Percentiles rank a stretch among this genome's conserved stretches.
These are phyloP conservation scores for Empis livida DNA, from an alignment of 2,888 invertebrate genomes.

Conservation along the genomic window DNA sequence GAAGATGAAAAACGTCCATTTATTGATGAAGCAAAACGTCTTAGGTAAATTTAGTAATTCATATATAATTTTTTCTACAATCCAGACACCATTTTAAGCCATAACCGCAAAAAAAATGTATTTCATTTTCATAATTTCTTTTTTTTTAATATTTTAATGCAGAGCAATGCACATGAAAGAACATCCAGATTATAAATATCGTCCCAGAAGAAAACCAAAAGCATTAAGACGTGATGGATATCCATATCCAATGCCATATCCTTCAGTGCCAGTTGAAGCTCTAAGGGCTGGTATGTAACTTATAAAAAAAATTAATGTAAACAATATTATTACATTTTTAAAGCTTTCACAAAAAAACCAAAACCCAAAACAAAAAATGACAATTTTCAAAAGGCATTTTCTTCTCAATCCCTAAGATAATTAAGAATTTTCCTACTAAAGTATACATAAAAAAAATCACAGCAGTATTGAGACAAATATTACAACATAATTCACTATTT, in stretches of 20 bases:
- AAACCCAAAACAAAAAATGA: too few species aligned
- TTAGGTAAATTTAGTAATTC: slow-evolving; percentile 34
- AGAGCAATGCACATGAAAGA: slow-evolving; percentile 92
- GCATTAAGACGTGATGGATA: slow-evolving; percentile 80
- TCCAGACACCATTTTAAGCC: too few species aligned
- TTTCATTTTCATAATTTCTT: not conserved
- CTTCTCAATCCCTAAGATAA: too few species aligned
- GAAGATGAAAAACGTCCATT: slow-evolving; percentile 94
- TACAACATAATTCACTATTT: too few species aligned
- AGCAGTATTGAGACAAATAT: too few species aligned
- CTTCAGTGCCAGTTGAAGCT: slow-evolving; percentile 81
- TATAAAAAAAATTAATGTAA: not conserved
- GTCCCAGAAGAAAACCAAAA: slow-evolving; percentile 81
- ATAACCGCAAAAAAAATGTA: too few species aligned
- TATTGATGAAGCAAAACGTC: slow-evolving; percentile 92
- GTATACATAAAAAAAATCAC: too few species aligned
- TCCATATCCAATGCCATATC: slow-evolving; percentile 85
- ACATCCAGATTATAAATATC: slow-evolving; percentile 88
- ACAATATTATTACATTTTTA: too few species aligned
- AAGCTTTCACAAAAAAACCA: too few species aligned
- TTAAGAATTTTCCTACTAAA: too few species aligned
- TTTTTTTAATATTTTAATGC: not conserved
- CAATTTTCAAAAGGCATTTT: too few species aligned
- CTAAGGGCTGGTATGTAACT: slow-evolving; percentile 62
- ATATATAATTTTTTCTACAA: too few species aligned